Evolutionary conservation across 1,140 invertebrate genomes (phyloP).

Genomic region (Rhagoletis pomonella): DNA sequence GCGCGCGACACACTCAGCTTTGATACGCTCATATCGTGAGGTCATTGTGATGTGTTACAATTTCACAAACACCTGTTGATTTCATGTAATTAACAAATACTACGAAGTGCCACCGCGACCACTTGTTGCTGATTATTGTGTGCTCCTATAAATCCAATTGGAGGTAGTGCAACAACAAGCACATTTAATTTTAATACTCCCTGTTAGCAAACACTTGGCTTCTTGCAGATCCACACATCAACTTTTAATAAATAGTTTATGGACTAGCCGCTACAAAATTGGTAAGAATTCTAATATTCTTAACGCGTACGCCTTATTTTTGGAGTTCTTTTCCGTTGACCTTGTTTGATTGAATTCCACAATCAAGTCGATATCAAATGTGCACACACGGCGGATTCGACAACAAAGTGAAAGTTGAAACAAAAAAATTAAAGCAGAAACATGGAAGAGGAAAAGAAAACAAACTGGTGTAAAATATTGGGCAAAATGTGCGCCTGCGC

Average conservation of each 20-base stretch:
- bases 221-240: neutral
- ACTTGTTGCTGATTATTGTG: neutral
- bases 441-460: constrained; percentile 22
- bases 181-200: no score
- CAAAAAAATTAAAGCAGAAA: constrained; percentile 27
- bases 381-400: constrained; percentile 28
- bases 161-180: constrained; percentile 29
- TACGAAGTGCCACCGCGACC: neutral
- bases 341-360: no score
- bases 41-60: constrained; percentile 63
- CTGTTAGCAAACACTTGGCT: neutral
- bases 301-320: no score
- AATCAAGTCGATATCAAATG: no score
- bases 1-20: constrained; percentile 84
- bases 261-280: no score
- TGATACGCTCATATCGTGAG: constrained; percentile 85
- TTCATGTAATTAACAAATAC: constrained; percentile 19
- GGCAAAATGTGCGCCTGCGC: constrained; percentile 12
- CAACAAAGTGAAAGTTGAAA: constrained; percentile 51
- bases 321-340: no score
- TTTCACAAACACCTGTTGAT: constrained; percentile 4
- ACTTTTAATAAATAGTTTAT: neutral
- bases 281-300: no score
- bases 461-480: constrained; percentile 37
- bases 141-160: constrained; percentile 26